Evolutionary conservation across 2,888 invertebrate species (phyloP), one percentile per base, ranked within the genome.

Genomic region (Eristalinus aeneus): DNA sequence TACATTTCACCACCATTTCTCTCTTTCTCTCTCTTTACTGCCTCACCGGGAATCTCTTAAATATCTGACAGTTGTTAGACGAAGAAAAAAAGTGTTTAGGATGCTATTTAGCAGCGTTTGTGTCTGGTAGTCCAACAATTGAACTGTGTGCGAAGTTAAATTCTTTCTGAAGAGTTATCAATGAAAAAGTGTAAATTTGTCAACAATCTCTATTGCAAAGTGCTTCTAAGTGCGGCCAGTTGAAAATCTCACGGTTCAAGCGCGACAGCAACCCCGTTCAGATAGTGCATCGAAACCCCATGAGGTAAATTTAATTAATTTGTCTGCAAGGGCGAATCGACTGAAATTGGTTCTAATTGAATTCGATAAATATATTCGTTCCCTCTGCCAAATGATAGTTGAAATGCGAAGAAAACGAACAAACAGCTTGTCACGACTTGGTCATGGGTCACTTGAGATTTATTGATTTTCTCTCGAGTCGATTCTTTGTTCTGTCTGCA

Each of bases 401-500:
- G 1, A 53, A 27, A 53, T 32, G 34, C 11, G 58, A 69, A 23
- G 10, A 68, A 46, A 11, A 53, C 56, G 56, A 68, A 54, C 32
- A 16, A 36, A 20, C 23, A 12, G 67, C 36, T 63, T 61, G n/a
- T 46, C 56, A n/a, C 23, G 60, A 53, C 73, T 68, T 79, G 73
- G 68, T 67, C 46, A 46, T 46, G 46, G 46, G 46, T 46, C 46
- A 46, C 69, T 65, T 58, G 60, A 74, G 69, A 54, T 65, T 73
- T 84, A 84, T 84, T 79, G 83, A 84, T 84, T 84, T 84, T 84
- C 79, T 74, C 74, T 64, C 8, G 20, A 69, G 11, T 32, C 61
- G 39, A 31, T 34, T 68, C 79, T 84, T 84, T 84, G 83, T 84
- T 74, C 79, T 61, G 46, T 10, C 23, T 20, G 23, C 31, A 65